A percentile compares a stretch with the other conserved stretches of the same genome.
Evolutionary conservation across 2,113 vertebrate species (phyloP).

Genomic region (Aegithalos caudatus): DNA sequence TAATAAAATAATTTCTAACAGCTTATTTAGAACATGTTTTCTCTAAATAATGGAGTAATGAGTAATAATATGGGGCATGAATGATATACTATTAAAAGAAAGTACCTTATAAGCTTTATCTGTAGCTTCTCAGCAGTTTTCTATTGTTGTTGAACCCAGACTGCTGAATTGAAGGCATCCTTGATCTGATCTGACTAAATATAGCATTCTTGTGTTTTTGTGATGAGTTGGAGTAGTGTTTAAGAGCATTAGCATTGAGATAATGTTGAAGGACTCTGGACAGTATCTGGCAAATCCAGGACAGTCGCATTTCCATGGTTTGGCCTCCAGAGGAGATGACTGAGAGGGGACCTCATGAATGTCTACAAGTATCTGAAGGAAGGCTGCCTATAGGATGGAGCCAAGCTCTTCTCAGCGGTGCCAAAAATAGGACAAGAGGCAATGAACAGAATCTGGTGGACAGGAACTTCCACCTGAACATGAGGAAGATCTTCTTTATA

Average conservation of each 20-base stretch:
- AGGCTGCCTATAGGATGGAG: too few relatives aligned
- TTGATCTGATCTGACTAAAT: background rate
- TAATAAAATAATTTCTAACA: background rate
- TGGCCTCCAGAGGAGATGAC: background rate
- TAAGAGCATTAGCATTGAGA: background rate
- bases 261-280: background rate
- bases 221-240: background rate
- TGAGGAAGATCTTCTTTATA: background rate
- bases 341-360: background rate
- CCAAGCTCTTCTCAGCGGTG: rapidly evolving
- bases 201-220: background rate
- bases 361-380: background rate
- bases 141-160: background rate
- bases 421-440: background rate
- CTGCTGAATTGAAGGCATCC: background rate
- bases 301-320: background rate
- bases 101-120: background rate
- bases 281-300: background rate
- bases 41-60: background rate
- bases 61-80: background rate
- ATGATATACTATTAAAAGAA: background rate
- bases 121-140: background rate
- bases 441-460: background rate
- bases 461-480: background rate
- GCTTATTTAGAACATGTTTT: background rate